A percentile compares a stretch with the other conserved stretches of the same genome.
phyloP scores from a whole-genome alignment of 2,113 vertebrate species.

The Periophthalmus modestus region DNA sequence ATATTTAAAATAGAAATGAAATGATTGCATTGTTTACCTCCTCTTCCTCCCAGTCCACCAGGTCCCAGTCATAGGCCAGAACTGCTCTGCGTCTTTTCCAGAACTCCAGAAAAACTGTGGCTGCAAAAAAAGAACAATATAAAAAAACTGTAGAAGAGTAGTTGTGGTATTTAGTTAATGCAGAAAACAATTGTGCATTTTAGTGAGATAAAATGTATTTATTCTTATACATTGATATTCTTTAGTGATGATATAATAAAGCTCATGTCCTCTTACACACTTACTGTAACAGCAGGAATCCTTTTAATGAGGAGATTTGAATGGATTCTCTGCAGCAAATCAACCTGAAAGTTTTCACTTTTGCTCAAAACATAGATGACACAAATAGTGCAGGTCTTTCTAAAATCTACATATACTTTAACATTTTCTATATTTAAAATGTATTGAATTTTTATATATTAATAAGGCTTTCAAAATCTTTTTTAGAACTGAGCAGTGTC shows the following conservation, averaged over 20 bases:
- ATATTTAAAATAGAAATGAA: too few species aligned
- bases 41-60: constrained; percentile 97
- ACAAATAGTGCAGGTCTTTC: too few species aligned
- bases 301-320: constrained; percentile 56
- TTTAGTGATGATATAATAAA: neutral
- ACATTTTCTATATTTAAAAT: too few species aligned
- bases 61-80: constrained; percentile 97
- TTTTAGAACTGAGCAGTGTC: too few species aligned
- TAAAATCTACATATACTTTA: too few species aligned
- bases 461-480: too few species aligned
- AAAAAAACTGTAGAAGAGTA: neutral
- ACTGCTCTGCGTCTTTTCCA: constrained; percentile 94
- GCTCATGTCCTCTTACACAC: neutral
- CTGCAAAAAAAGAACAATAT: constrained; percentile 65
- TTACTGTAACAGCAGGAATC: constrained; percentile 29
- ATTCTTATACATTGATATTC: too few species aligned
- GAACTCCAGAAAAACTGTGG: constrained; percentile 95
- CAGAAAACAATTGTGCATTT: neutral
- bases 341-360: constrained; percentile 11
- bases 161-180: neutral
- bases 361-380: neutral
- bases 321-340: constrained; percentile 25
- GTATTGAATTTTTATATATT: too few species aligned
- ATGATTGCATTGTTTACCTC: constrained; percentile 81
- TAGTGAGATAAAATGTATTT: too few species aligned